Conservation (phyloP, 1,140 invertebrate genomes). For the Drosophila orosa region DNA sequence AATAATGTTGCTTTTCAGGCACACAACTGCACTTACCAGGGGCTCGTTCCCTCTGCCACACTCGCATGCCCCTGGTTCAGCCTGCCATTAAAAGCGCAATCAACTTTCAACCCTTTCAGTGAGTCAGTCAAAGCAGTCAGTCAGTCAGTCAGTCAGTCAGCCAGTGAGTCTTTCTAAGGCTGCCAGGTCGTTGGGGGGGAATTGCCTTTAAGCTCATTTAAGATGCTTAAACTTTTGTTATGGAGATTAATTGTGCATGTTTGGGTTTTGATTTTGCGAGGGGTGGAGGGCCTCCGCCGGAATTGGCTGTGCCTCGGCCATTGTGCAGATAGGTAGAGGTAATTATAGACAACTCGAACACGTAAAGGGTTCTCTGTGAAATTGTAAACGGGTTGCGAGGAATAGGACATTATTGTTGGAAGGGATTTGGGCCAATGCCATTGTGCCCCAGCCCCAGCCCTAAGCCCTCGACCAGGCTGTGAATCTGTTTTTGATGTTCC, state of each 20-base stretch:
- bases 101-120: conserved; percentile 67
- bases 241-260: conserved; percentile 71
- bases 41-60: not conserved
- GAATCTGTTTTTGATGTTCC: conserved; percentile 46
- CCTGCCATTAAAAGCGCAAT: conserved; percentile 72
- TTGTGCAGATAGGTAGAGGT: conserved; percentile 60
- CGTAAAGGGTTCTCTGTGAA: conserved; percentile 40
- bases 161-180: conserved; percentile 49
- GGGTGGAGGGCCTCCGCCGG: not conserved
- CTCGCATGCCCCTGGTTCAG: not conserved
- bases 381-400: conserved; percentile 35
- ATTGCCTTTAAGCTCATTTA: conserved; percentile 72
- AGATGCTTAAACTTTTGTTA: conserved; percentile 77
- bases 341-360: conserved; percentile 62
- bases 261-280: conserved; percentile 44
- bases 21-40: conserved; percentile 40
- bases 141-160: conserved; percentile 9
- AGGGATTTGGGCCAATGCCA: conserved; percentile 25
- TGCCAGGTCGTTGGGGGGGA: conserved; percentile 22
- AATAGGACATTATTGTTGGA: conserved; percentile 22
- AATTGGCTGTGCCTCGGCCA: not conserved
- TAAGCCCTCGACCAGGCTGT: conserved; percentile 32
- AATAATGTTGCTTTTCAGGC: conserved; percentile 78
- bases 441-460: conserved; percentile 4
- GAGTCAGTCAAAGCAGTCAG: conserved; percentile 16